Percentiles rank a stretch among this genome's conserved stretches.
phyloP scores from a whole-genome alignment of 2,888 invertebrate genomes.

The Dicranocentrus wangi region DNA sequence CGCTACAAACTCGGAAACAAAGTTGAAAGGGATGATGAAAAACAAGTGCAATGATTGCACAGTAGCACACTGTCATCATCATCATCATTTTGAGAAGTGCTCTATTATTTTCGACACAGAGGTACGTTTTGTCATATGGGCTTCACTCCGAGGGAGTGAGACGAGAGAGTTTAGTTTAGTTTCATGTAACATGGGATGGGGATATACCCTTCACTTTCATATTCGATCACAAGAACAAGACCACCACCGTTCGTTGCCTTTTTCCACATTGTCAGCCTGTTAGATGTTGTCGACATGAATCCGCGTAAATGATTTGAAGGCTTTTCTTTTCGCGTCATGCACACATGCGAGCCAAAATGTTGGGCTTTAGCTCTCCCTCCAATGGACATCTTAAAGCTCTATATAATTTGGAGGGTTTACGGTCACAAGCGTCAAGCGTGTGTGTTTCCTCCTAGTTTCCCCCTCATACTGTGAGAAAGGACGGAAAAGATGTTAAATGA shows the following conservation, averaged over 20 bases:
- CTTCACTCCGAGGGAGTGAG: no score
- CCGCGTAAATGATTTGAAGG: conserved; percentile 42
- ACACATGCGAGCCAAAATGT: not conserved
- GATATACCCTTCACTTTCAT: not conserved
- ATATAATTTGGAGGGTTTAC: not conserved
- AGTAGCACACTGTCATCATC: conserved; percentile 14
- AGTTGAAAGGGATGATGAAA: not conserved
- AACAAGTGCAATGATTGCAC: conserved; percentile 34
- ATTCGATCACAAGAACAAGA: not conserved
- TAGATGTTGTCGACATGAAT: conserved; percentile 40
- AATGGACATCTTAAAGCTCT: conserved; percentile 39
- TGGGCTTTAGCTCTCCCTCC: not conserved
- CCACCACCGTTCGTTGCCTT: no score
- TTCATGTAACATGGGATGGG: not conserved
- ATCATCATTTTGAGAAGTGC: not conserved
- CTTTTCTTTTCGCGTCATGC: conserved; percentile 35
- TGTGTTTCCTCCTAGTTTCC: not conserved
- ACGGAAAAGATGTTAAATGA: not conserved
- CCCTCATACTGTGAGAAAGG: not conserved
- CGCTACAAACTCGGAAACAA: no score
- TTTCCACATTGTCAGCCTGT: conserved; percentile 47
- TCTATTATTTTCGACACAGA: not conserved
- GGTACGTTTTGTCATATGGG: not conserved
- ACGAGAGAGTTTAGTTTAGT: no score
- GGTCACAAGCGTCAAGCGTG: not conserved